Conservation (phyloP, 2,797 vertebrate genomes). For the Chiloscyllium punctatum region DNA sequence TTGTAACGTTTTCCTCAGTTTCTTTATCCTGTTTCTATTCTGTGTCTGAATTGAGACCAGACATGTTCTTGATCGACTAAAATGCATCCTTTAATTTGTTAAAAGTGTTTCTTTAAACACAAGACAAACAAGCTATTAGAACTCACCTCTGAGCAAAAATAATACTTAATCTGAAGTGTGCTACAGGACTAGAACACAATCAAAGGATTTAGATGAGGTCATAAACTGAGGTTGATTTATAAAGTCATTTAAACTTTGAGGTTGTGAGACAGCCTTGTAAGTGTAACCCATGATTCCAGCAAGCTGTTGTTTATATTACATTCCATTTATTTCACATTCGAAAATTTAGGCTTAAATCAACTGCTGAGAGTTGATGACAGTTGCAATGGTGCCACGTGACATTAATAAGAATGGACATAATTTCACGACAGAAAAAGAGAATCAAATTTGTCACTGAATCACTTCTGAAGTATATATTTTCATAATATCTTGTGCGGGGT, state of each 20-base stretch:
- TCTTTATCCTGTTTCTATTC: background rate
- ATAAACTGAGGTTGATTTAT: conserved; percentile 33
- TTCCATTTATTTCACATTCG: conserved; percentile 7
- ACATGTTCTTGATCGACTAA: background rate
- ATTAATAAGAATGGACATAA: background rate
- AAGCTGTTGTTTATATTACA: conserved; percentile 31
- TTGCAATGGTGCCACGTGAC: background rate
- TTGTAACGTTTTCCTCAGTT: background rate
- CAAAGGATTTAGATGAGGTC: conserved; percentile 33
- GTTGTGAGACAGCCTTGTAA: conserved; percentile 23
- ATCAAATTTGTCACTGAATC: background rate
- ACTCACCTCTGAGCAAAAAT: conserved; percentile 6
- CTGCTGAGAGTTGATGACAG: background rate
- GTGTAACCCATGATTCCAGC: background rate
- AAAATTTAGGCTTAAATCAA: conserved; percentile 30
- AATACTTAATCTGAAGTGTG: background rate
- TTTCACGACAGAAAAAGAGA: background rate
- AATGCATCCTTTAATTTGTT: background rate
- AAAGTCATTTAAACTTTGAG: conserved; percentile 27
- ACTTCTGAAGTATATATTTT: background rate
- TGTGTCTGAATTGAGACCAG: background rate
- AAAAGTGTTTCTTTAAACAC: background rate
- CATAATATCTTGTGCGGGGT: background rate
- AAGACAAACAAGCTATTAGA: conserved; percentile 14
- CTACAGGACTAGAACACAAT: background rate